Percentiles rank a stretch among this genome's conserved stretches.
Evolutionary conservation across 2,113 vertebrate genomes (phyloP).

Genomic region (Pangasianodon gigas): DNA sequence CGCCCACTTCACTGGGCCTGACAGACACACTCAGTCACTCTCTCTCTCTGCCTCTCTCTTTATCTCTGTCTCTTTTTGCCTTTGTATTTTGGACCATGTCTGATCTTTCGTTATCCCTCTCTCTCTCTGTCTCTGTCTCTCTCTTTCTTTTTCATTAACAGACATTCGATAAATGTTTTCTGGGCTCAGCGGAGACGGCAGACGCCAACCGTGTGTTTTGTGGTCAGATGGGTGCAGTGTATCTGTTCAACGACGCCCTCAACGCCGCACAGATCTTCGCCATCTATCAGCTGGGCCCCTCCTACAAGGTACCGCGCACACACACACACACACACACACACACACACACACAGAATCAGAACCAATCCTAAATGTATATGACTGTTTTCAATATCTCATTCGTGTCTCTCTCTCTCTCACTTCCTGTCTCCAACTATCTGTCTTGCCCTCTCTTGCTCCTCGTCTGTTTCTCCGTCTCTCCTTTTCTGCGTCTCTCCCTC

Average conservation of each 20-base stretch:
- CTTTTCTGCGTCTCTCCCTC: neutral
- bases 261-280: conserved; percentile 96
- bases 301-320: conserved; percentile 85
- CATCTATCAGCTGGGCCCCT: conserved; percentile 94
- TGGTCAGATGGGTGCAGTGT: conserved; percentile 96
- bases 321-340: neutral
- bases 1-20: neutral
- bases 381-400: neutral
- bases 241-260: conserved; percentile 94
- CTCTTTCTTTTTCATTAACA: conserved; percentile 60
- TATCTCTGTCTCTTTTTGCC: neutral
- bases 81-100: neutral
- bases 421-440: neutral
- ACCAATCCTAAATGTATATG: neutral
- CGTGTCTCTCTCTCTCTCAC: neutral
- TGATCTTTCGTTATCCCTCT: neutral
- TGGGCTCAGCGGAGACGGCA: conserved; percentile 95
- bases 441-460: neutral
- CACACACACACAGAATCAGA: neutral
- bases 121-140: neutral
- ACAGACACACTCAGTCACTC: neutral
- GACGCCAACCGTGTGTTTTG: conserved; percentile 95
- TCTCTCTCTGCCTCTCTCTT: neutral
- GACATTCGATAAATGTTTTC: conserved; percentile 99
- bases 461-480: neutral